Base-by-base conservation (phyloP, 2,113 vertebrate genomes). In the Ictalurus punctatus region DNA sequence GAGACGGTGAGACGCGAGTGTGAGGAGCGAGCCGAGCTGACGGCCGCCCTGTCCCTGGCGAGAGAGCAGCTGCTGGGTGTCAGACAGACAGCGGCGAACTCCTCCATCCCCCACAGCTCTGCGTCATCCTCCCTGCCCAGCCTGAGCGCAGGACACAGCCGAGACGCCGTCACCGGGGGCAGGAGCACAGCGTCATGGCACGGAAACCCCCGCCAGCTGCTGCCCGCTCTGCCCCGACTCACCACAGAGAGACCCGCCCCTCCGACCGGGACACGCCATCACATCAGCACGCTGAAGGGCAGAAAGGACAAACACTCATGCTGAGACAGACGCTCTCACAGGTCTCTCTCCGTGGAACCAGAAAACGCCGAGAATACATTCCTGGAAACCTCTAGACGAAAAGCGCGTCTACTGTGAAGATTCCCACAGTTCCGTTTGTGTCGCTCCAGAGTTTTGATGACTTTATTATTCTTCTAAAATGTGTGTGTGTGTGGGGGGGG, bases 1-100 rank as follows among this genome's bases (percentile, higher is more conserved):
- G 97, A 98, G 84, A 98, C 97, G 0, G 97, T 98, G 63, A 95
- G 96, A 34, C 94, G 95, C 54, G 98, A 98, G 94, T 98, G 97
- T 87, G 96, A 96, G 94, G 98, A 99, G 92, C 96, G 97, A 91
- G 96, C 95, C 89, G 96, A 97, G 90, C 96, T 99, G 90, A 97
- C 97, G 0, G 96, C 96, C 44, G 97, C 97, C 16, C 92, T 99
- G 92, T 92, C 94, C 90, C 94, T 92, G 74, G 95, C 96, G 89
- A 94, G 94, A 63, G 96, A 96, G 83, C 95, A 97, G 94, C 95
- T 98, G 19, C 91, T 95, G 92, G 92, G 93, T 85, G 93, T 96
- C 9, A 93, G 90, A 85, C 93, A 90, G 84, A 90, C 90, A 25
- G 80, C 92, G 92, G 0, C 90, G 84, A 0, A 78, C 91, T 90